Base-by-base conservation (phyloP, 1,140 invertebrate species). In the Plectus sambesii region DNA sequence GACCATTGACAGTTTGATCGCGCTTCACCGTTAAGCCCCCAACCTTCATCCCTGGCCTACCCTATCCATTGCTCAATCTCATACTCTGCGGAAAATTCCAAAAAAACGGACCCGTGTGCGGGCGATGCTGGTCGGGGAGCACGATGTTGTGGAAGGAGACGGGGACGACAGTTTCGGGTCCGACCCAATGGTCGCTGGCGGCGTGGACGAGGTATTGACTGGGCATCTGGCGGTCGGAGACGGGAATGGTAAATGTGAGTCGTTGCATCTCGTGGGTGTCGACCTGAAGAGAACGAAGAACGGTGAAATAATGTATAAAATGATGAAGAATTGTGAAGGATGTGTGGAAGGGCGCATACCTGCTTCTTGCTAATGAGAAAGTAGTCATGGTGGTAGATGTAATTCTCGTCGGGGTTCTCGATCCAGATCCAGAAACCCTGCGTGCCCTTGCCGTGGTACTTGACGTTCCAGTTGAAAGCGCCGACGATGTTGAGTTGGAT, bases 391-490 rank as follows among this genome's bases (percentile, higher is more conserved):
- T 99, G 93, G 70, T 96, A 92, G 65, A 98, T 96, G 56, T 80
- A 81, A 70, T 94, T 87, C 49, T 77, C 84, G 9, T 87, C 83
- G 0, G 88, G 82, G 73, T 98, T 89, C 73, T 96, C 90, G 12
- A 99, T 82, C 87, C 92, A 96, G 42, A 98, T 80, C 85, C 88
- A 97, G 72, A 94, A 99, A 2, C 82, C 78, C 72, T 97, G 87
- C 1, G 82, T 78, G 1, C 42, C 43, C 69, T 82, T 83, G 0
- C 90, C 88, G 68, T 96, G 88, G 46, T 87, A 74, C 53, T 77
- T 79, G 63, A 88, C 85, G 66, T 87, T 86, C 87, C 88, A 94
- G 38, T 74, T 79, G 68, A 98, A 99, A 51, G 81, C 78, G 0
- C 92, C 80, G 45, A 69, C 80, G 6, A 98, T 81, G 36, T 76